phyloP scores from a whole-genome alignment of 2,113 vertebrate genomes.

The Chaetodon trifascialis region DNA sequence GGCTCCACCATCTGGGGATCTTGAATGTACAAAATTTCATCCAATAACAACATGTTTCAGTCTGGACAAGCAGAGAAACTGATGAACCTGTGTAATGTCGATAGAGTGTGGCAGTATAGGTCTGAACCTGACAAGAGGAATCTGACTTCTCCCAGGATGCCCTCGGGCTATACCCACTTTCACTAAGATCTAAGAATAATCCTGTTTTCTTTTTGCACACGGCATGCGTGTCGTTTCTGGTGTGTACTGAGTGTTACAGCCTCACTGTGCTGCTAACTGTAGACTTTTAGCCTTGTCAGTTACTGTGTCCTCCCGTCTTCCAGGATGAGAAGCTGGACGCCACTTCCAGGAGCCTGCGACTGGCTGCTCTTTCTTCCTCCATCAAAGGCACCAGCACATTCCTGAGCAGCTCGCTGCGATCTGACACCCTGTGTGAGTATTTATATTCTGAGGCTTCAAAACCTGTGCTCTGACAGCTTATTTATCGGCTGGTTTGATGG shows the following conservation, averaged over 20 bases:
- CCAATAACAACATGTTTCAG: neutral
- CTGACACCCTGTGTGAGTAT: slow-evolving; percentile 87
- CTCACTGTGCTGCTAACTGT: neutral
- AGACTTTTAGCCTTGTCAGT: neutral
- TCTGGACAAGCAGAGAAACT: neutral
- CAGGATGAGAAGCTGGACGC: slow-evolving; percentile 87
- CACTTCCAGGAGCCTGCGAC: slow-evolving; percentile 76
- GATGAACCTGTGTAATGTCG: too few species aligned
- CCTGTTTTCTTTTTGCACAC: neutral
- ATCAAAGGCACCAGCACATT: slow-evolving; percentile 78
- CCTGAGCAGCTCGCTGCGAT: slow-evolving; percentile 82
- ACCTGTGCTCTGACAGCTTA: slow-evolving; percentile 9
- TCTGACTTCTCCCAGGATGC: neutral
- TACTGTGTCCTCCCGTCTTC: slow-evolving; percentile 34
- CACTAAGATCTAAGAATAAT: neutral
- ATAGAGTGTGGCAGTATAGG: neutral
- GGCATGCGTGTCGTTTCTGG: too few species aligned
- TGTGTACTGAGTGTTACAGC: neutral
- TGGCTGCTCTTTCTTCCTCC: slow-evolving; percentile 81
- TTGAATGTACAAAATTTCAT: neutral
- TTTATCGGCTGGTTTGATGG: neutral
- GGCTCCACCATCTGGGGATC: neutral
- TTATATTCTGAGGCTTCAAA: neutral
- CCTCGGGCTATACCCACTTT: neutral
- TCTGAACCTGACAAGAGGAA: neutral